Base-by-base conservation (phyloP, 2,113 vertebrate genomes). In the Eclectus roratus region DNA sequence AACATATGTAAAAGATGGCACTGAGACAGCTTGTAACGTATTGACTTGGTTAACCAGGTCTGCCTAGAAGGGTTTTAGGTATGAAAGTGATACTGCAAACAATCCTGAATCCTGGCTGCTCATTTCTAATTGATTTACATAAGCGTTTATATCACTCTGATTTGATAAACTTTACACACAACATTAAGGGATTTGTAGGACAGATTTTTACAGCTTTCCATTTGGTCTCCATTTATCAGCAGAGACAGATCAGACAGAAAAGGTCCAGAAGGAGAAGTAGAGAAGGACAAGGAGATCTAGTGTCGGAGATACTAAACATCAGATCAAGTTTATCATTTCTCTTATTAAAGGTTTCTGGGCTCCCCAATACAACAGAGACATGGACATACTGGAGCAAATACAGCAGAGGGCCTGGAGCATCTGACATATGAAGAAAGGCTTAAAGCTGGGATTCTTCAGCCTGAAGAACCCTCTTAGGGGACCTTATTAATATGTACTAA, bases 131-230 rank as follows among this genome's bases (percentile, higher is more conserved):
- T 94, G 94, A 95, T 96, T 94, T 95, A 95, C 90, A 84, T 79
- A 94, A 87, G 92, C 89, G 89, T 96, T 96, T 93, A 88, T 83
- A 77, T 72, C 70, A 72, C 80, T 93, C 80, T 3, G 10, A 91
- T 95, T 95, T 93, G 92, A 92, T 92, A 92, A 93, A 92, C 85
- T 85, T 86, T 74, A 64, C 49, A 39, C 65, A n/a, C 92, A 93
- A 94, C 0, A 0, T 73, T 88, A 85, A 90, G 44, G 58, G 81
- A 88, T 80, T 85, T 50, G 24, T 23, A 73, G 74, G 76, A 71
- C 73, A 86, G 85, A 73, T 83, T 94, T 95, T 91, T 93, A 37
- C 80, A 94, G 69, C 56, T 95, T 83, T 88, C 50, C 64, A 69
- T 93, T 93, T 86, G 82, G 44, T 85, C 85, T 83, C 52, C 69